phyloP scores from a whole-genome alignment of 2,888 invertebrate genomes.

The Phanerotoma sp. region DNA sequence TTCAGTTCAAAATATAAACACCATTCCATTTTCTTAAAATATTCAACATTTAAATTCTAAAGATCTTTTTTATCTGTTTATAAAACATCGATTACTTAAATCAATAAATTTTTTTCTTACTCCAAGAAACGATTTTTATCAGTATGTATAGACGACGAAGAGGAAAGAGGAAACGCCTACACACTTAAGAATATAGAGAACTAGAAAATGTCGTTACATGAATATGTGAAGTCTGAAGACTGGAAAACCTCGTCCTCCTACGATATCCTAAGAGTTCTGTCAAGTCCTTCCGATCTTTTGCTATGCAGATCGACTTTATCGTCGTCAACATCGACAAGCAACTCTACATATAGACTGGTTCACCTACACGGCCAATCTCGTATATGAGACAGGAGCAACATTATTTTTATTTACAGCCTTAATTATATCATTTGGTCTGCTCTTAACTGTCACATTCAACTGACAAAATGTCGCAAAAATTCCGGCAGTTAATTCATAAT shows the following conservation, averaged over 20 bases:
- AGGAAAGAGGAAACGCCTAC: background rate
- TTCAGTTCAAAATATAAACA: too few species aligned
- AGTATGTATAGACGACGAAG: too few species aligned
- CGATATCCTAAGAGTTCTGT: constrained; percentile 25
- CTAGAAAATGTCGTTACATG: background rate
- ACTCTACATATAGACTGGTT: constrained; percentile 44
- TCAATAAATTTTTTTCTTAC: too few species aligned
- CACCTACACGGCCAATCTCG: constrained; percentile 40
- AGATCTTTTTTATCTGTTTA: too few species aligned
- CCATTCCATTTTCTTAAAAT: too few species aligned
- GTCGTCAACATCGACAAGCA: constrained; percentile 21
- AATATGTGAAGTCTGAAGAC: constrained; percentile 15
- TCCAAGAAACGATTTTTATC: too few species aligned
- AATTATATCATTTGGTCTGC: background rate
- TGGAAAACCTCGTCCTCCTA: constrained; percentile 42
- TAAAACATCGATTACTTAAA: too few species aligned
- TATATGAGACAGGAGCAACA: constrained; percentile 15
- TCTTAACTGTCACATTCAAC: background rate
- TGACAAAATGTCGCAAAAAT: too few species aligned
- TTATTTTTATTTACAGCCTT: background rate
- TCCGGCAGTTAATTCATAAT: too few species aligned
- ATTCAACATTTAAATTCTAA: too few species aligned
- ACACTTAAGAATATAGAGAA: too few species aligned
- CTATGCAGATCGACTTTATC: constrained; percentile 31
- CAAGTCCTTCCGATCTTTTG: constrained; percentile 26